These are phyloP conservation scores for Eueides isabella DNA, from an alignment of 1,140 invertebrate genomes.

Conservation along the genomic window DNA sequence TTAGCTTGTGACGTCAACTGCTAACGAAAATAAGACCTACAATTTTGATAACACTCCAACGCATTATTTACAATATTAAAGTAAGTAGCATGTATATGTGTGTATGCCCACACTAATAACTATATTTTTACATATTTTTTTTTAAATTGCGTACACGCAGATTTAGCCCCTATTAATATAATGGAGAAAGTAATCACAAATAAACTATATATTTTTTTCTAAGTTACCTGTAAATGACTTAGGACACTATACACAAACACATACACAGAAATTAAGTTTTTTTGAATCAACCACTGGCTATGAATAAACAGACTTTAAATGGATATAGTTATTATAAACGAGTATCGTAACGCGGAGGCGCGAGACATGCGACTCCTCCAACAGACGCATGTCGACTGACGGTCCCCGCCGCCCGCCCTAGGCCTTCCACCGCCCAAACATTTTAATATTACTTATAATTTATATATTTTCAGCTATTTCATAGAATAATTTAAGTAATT, in stretches of 20 bases:
- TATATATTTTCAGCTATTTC: neutral
- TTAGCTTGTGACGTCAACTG: slow-evolving; percentile 28
- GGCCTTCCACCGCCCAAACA: slow-evolving; percentile 62
- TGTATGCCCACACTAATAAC: no score
- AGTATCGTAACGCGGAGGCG: slow-evolving; percentile 11
- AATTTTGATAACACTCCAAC: neutral
- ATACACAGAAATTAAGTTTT: slow-evolving; percentile 17
- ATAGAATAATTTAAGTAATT: neutral
- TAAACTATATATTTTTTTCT: neutral
- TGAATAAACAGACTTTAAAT: slow-evolving; percentile 16
- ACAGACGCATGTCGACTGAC: slow-evolving; percentile 61
- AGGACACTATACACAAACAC: slow-evolving; percentile 20
- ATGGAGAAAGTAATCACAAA: neutral
- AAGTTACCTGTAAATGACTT: slow-evolving; percentile 24
- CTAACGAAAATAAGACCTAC: slow-evolving; percentile 25
- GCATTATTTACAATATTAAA: neutral
- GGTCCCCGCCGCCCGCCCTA: slow-evolving; percentile 65
- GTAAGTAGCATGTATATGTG: neutral
- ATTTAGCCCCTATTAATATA: neutral
- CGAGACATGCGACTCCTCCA: slow-evolving; percentile 46
- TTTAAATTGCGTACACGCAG: slow-evolving; percentile 21
- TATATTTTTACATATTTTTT: neutral
- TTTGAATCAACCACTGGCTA: slow-evolving; percentile 18
- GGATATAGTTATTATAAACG: slow-evolving; percentile 27
- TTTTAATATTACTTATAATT: slow-evolving; percentile 9